Evolutionary conservation across 1,140 invertebrate genomes (phyloP).

Genomic region (Platyura marginata): DNA sequence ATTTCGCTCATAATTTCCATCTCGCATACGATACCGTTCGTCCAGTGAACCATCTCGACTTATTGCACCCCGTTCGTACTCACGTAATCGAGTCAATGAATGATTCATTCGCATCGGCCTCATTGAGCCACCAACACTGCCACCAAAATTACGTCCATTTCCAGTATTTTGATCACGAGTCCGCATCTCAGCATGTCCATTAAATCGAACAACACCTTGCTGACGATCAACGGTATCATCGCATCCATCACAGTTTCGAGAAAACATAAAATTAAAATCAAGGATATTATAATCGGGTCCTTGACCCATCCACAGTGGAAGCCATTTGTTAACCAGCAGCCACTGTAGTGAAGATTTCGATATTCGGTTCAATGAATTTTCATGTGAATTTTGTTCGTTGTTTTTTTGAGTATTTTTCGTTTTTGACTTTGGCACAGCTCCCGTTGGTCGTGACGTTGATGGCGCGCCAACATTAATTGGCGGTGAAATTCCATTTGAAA

Average conservation of each 20-base stretch:
- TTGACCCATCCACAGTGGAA: conserved; percentile 35
- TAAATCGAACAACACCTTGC: conserved; percentile 20
- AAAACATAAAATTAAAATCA: conserved; percentile 30
- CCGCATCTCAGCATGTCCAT: conserved; percentile 10
- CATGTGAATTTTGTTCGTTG: conserved; percentile 3
- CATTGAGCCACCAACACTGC: neutral
- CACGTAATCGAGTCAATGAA: conserved; percentile 13
- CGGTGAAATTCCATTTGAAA: conserved; percentile 2
- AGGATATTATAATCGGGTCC: conserved; percentile 35
- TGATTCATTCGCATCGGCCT: conserved; percentile 15
- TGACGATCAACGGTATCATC: conserved; percentile 9
- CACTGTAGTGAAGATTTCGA: conserved; percentile 35
- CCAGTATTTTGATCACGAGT: neutral
- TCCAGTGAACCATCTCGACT: conserved; percentile 2
- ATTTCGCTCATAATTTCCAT: neutral
- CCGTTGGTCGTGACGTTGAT: neutral
- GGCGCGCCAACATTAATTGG: neutral
- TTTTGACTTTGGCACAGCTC: conserved; percentile 4
- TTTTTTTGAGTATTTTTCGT: neutral
- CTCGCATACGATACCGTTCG: neutral
- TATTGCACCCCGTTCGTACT: conserved; percentile 4
- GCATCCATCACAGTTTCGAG: conserved; percentile 20
- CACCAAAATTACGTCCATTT: neutral
- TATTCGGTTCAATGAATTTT: conserved; percentile 24
- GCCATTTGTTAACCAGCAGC: conserved; percentile 35